Base-by-base conservation (phyloP, 1,140 invertebrate genomes). In the Babylonia areolata region DNA sequence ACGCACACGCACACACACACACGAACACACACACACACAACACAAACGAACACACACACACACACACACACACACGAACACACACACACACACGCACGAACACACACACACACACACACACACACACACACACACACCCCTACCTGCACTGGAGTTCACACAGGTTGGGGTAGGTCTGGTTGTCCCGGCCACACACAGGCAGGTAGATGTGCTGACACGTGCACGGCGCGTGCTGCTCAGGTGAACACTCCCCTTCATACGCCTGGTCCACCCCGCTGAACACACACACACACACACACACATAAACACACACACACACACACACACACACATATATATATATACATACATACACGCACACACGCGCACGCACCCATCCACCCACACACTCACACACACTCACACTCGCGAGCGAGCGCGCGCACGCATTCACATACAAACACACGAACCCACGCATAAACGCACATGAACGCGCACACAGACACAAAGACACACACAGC, bases 121-220 rank as follows among this genome's bases (percentile, higher is more conserved):
- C 73, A 75, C 73, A 75, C 73, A 75, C 73, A 75, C 73, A 75
- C 73, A 39, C 33, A 75, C 31, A 69, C 58, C 15, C 42, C 11
- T 40, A 88, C 87, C 39, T 82, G 51, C 88, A 89, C 9, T 80
- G 64, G 35, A 86, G 39, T 37, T 92, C 95, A 85, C 95, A 95
- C 28, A 94, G 92, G 92, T 97, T 97, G 2, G 90, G 89, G 89
- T 97, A 97, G 0, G 95, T 95, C 17, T 95, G 91, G 12, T 94
- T 93, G 88, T 97, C 95, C 1, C 95, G 94, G 6, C 96, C 97
- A 90, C 97, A 97, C 5, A 97, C 95, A 33, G 86, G 86, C 28
- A 75, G 46, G 69, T 86, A 89, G 20, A 87, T 84, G 9, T 37
- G 42, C 39, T 81, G 86, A 81, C 88, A 89, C 35, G 73, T 40